A percentile compares a stretch with the other conserved stretches of the same genome.
Conservation (phyloP, 2,113 vertebrate species). For the Himantopus leucocephalus region DNA sequence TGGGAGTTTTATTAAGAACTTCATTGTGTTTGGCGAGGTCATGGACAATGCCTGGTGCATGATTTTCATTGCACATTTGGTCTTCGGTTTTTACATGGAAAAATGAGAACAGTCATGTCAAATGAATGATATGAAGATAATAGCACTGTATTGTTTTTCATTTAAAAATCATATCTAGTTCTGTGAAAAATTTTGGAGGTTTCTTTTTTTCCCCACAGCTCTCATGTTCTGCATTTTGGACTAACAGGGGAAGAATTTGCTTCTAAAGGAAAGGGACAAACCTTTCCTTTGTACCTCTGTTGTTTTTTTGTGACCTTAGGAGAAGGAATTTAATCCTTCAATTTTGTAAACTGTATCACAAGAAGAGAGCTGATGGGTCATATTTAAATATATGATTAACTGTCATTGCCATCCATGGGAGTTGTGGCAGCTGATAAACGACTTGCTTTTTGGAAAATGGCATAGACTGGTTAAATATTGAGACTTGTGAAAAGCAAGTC, state of each 20-base stretch:
- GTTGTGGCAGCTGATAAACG: neutral
- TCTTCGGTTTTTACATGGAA: neutral
- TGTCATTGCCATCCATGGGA: neutral
- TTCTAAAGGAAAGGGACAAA: neutral
- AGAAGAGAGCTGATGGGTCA: neutral
- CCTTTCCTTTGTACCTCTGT: neutral
- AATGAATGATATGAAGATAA: neutral
- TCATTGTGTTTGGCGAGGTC: neutral
- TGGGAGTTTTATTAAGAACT: neutral
- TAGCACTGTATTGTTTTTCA: neutral
- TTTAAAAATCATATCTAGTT: neutral
- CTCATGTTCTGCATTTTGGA: neutral
- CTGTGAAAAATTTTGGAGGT: neutral
- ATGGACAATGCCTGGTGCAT: neutral
- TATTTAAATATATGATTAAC: neutral
- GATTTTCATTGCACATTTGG: neutral
- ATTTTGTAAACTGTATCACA: neutral
- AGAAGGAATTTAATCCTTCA: neutral
- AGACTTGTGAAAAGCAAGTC: neutral
- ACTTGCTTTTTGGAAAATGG: neutral
- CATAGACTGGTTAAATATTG: neutral
- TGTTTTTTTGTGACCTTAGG: neutral
- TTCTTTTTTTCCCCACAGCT: neutral
- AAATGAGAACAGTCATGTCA: neutral
- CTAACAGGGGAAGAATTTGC: neutral